Evolutionary conservation across 2,797 vertebrate genomes (phyloP).

Genomic region (Argyrosomus regius): DNA sequence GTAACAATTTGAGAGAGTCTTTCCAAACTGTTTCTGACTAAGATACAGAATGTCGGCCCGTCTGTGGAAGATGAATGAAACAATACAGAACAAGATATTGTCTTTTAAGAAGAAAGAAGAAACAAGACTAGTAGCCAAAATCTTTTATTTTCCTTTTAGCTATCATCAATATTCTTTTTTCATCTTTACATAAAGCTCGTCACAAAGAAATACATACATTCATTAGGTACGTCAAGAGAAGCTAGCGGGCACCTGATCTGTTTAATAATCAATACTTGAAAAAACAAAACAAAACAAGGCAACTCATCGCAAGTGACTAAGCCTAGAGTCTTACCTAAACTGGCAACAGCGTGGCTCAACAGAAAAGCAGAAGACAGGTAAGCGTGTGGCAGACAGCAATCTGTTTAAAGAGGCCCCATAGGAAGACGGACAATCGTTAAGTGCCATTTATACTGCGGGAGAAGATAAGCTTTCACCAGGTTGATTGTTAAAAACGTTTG

Average conservation of each 20-base stretch:
- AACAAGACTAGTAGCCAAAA: conserved; percentile 52
- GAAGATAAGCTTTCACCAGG: not conserved
- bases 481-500: conserved; percentile 20
- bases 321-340: conserved; percentile 38
- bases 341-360: conserved; percentile 27
- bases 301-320: conserved; percentile 31
- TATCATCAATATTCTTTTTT: conserved; percentile 47
- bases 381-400: conserved; percentile 6
- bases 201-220: conserved; percentile 76
- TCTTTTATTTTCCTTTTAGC: conserved; percentile 69
- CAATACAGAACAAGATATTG: conserved; percentile 3
- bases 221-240: conserved; percentile 59
- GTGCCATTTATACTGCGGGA: conserved; percentile 3
- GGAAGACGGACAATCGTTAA: conserved; percentile 13
- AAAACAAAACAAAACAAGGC: conserved; percentile 40
- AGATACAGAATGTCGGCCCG: conserved; percentile 2
- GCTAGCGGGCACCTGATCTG: conserved; percentile 28
- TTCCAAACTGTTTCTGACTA: conserved; percentile 7
- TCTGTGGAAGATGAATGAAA: conserved; percentile 14
- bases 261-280: conserved; percentile 27
- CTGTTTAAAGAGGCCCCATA: conserved; percentile 15
- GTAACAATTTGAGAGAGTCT: not conserved
- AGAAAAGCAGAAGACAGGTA: conserved; percentile 28
- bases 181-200: conserved; percentile 69
- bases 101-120: conserved; percentile 6